A percentile compares a stretch with the other conserved stretches of the same genome.
These are phyloP conservation scores for Schizothorax lantsangensis DNA, from an alignment of 2,797 vertebrate genomes.

Conservation along the genomic window DNA sequence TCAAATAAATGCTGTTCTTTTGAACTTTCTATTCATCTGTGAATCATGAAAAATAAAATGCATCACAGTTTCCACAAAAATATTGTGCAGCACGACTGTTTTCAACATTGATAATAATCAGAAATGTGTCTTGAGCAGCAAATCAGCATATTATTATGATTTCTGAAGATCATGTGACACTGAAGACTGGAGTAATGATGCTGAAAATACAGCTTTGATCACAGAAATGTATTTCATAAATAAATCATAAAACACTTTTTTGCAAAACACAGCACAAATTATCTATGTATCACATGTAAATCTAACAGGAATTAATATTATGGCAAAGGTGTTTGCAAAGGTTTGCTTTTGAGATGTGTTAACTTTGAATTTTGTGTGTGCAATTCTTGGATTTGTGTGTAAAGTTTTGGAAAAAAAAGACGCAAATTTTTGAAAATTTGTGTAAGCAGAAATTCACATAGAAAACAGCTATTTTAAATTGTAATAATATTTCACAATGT, in stretches of 20 bases:
- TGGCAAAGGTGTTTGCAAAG: too few species aligned
- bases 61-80: background rate
- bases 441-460: background rate
- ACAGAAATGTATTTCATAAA: background rate
- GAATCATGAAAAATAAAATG: background rate
- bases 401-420: too few species aligned
- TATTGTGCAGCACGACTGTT: background rate
- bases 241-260: too few species aligned
- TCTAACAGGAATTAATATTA: too few species aligned
- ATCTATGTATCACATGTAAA: too few species aligned
- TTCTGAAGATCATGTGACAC: background rate
- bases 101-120: background rate
- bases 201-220: background rate
- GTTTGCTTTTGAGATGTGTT: too few species aligned
- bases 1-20: too few species aligned
- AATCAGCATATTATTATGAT: background rate
- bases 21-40: too few species aligned
- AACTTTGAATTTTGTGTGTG: too few species aligned
- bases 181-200: background rate
- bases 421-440: too few species aligned
- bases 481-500: background rate
- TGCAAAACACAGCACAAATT: too few species aligned
- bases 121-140: background rate
- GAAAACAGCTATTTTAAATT: rapidly evolving
- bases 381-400: too few species aligned